Evolutionary conservation across 2,888 invertebrate species (phyloP).

Genomic region (Catocala nupta): DNA sequence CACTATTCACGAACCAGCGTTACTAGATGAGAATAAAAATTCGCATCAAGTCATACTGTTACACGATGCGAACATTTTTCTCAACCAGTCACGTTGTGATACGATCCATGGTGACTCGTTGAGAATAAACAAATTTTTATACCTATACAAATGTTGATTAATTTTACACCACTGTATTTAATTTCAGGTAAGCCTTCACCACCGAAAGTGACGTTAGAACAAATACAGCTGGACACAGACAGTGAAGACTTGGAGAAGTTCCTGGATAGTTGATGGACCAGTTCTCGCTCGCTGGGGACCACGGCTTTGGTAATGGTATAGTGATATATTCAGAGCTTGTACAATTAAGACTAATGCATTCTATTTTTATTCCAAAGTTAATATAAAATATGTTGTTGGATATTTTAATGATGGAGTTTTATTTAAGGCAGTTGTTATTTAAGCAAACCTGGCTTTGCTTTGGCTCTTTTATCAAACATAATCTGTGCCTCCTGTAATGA

Average conservation of each 20-base stretch:
- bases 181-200: slow-evolving; percentile 64
- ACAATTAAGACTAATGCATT: slow-evolving; percentile 55
- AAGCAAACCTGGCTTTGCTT: too few relatives aligned
- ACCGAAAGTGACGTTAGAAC: slow-evolving; percentile 73
- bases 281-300: neutral
- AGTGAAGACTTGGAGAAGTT: slow-evolving; percentile 75
- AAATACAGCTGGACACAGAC: slow-evolving; percentile 78
- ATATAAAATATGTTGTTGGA: slow-evolving; percentile 68
- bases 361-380: slow-evolving; percentile 68
- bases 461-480: too few relatives aligned
- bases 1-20: too few relatives aligned
- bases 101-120: too few relatives aligned
- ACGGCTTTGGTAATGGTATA: slow-evolving; percentile 18
- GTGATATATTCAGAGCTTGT: slow-evolving; percentile 64
- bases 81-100: too few relatives aligned
- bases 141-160: too few relatives aligned
- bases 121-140: too few relatives aligned
- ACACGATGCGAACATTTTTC: too few relatives aligned
- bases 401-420: slow-evolving; percentile 39
- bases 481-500: too few relatives aligned
- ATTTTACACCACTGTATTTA: neutral
- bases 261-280: slow-evolving; percentile 72
- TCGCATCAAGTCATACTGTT: too few relatives aligned
- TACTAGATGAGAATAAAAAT: too few relatives aligned
- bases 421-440: slow-evolving; percentile 6